phyloP scores from a whole-genome alignment of 2,888 invertebrate species.

The Phyto melanocephala region DNA sequence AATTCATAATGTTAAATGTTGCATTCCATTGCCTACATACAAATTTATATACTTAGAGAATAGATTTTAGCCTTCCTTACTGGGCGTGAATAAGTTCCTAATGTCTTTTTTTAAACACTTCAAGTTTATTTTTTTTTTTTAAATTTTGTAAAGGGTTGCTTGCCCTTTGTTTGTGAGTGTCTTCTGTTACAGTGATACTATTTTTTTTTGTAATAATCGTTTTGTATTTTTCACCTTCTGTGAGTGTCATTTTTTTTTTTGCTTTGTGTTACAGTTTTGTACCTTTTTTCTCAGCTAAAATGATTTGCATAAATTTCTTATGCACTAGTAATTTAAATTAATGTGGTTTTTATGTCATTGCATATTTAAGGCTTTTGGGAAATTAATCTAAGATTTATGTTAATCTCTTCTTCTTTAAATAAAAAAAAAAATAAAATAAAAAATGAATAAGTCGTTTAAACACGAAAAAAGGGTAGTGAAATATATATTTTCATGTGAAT shows the following conservation, averaged over 20 bases:
- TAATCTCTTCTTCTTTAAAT: conserved; percentile 17
- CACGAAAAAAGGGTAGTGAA: no score
- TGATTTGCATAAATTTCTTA: conserved; percentile 49
- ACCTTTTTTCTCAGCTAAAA: conserved; percentile 1
- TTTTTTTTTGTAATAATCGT: conserved; percentile 11
- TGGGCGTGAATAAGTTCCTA: conserved; percentile 63
- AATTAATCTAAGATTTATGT: conserved; percentile 60
- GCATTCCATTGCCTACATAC: neutral
- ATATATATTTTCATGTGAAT: no score
- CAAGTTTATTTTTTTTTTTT: neutral
- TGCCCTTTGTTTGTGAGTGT: neutral
- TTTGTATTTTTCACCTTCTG: conserved; percentile 23
- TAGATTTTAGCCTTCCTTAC: conserved; percentile 15
- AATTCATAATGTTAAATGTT: neutral
- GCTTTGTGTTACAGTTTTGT: conserved; percentile 4
- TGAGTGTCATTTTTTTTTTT: conserved; percentile 49
- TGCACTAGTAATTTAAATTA: conserved; percentile 54
- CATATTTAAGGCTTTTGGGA: conserved; percentile 45
- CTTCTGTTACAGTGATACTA: conserved; percentile 20
- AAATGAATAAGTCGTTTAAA: no score
- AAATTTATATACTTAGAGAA: neutral
- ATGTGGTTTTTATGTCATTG: conserved; percentile 60
- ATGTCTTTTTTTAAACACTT: conserved; percentile 23
- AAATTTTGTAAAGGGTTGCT: conserved; percentile 35
- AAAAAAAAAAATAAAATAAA: neutral